A percentile compares a stretch with the other conserved stretches of the same genome.
phyloP scores from a whole-genome alignment of 2,797 vertebrate genomes.

The Peromyscus attwateri region DNA sequence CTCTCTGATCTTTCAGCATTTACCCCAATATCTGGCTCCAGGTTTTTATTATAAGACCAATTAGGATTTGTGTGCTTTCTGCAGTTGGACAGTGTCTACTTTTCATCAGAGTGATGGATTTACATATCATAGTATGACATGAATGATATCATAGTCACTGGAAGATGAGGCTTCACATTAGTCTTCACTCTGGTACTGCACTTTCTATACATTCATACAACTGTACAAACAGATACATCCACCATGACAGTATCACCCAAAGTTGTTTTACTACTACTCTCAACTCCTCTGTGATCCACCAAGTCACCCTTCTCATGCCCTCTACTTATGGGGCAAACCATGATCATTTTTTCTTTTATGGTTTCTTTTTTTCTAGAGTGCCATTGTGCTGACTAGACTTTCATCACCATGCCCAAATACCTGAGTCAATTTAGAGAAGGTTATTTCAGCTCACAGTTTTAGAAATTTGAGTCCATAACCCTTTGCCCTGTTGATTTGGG shows the following conservation, averaged over 20 bases:
- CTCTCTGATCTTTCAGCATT: too few relatives aligned
- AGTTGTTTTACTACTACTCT: background rate
- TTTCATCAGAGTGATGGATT: background rate
- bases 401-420: too few relatives aligned
- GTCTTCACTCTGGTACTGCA: background rate
- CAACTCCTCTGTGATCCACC: background rate
- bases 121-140: background rate
- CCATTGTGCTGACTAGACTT: background rate
- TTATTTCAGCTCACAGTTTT: background rate
- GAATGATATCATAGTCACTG: background rate
- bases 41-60: too few relatives aligned
- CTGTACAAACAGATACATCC: background rate
- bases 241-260: background rate
- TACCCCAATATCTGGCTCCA: too few relatives aligned
- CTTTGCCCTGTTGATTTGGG: background rate
- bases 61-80: too few relatives aligned
- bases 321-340: background rate
- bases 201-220: background rate
- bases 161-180: background rate
- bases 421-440: background rate
- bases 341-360: background rate
- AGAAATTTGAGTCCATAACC: too few relatives aligned
- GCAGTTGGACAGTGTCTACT: background rate
- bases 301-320: background rate
- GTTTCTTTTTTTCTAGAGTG: background rate